A percentile compares a stretch with the other conserved stretches of the same genome.
phyloP scores from a whole-genome alignment of 2,888 invertebrate genomes.

The Acronicta aceris region DNA sequence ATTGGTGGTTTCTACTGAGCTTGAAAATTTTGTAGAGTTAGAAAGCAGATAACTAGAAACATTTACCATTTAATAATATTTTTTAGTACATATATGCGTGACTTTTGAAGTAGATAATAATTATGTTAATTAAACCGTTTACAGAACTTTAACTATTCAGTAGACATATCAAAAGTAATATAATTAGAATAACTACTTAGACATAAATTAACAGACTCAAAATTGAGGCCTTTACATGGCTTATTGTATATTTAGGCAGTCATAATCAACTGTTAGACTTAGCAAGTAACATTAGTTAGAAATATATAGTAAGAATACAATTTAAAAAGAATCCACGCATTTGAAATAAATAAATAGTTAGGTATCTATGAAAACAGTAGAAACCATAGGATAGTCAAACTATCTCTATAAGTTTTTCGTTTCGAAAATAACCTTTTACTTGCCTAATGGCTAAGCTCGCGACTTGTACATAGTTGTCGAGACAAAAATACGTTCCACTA shows the following conservation, averaged over 20 bases:
- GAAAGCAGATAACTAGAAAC: too few relatives aligned
- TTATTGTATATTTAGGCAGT: constrained; percentile 17
- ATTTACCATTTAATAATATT: too few relatives aligned
- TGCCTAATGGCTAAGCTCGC: constrained; percentile 72
- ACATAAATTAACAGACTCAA: constrained; percentile 21
- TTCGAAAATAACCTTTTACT: constrained; percentile 60
- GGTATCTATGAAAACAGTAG: constrained; percentile 26
- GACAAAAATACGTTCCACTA: constrained; percentile 59
- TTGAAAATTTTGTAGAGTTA: not conserved
- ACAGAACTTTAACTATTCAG: not conserved
- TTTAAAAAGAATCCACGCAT: constrained; percentile 13
- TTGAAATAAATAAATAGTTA: constrained; percentile 16
- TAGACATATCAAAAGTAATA: constrained; percentile 10
- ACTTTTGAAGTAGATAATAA: too few relatives aligned
- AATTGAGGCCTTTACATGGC: constrained; percentile 1
- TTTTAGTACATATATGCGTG: too few relatives aligned
- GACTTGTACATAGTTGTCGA: constrained; percentile 70
- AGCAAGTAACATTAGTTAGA: not conserved
- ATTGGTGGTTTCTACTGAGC: constrained; percentile 54
- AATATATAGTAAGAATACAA: not conserved
- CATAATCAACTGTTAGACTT: not conserved
- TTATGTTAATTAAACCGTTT: too few relatives aligned
- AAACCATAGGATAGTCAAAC: constrained; percentile 49
- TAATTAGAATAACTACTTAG: constrained; percentile 17
- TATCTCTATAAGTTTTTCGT: constrained; percentile 52